Conservation (phyloP, 2,888 invertebrate genomes). For the Zeuzera pyrina region DNA sequence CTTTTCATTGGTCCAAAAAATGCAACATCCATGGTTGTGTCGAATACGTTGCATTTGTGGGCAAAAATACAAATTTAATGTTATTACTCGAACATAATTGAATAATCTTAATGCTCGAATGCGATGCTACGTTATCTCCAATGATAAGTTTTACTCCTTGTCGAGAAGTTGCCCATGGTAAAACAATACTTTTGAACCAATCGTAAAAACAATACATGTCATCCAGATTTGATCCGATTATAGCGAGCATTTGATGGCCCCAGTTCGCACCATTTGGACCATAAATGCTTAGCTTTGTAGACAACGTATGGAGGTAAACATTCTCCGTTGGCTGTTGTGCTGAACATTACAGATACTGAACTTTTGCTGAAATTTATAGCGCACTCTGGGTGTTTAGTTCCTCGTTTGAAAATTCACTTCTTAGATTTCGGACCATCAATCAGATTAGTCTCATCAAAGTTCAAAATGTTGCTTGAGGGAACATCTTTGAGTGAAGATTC, state of each 20-base stretch:
- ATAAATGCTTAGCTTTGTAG: neutral
- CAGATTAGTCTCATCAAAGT: too few species aligned
- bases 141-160: conserved; percentile 10
- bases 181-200: neutral
- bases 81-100: conserved; percentile 3
- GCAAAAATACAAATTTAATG: conserved; percentile 7
- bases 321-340: neutral
- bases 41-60: neutral
- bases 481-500: neutral
- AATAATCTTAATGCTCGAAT: conserved; percentile 6
- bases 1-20: conserved; percentile 3
- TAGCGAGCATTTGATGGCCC: neutral
- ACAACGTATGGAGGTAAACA: too few species aligned
- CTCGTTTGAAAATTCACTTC: too few species aligned
- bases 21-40: neutral
- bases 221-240: neutral
- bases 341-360: neutral
- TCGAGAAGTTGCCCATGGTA: conserved; percentile 3
- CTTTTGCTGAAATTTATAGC: too few species aligned
- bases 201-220: neutral
- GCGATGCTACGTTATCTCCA: conserved; percentile 11
- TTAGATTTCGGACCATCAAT: too few species aligned
- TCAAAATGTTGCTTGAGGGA: neutral
- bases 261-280: neutral
- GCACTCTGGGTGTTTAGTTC: too few species aligned